Base-by-base conservation (phyloP, 2,888 invertebrate genomes). In the Phaonia tiefii region DNA sequence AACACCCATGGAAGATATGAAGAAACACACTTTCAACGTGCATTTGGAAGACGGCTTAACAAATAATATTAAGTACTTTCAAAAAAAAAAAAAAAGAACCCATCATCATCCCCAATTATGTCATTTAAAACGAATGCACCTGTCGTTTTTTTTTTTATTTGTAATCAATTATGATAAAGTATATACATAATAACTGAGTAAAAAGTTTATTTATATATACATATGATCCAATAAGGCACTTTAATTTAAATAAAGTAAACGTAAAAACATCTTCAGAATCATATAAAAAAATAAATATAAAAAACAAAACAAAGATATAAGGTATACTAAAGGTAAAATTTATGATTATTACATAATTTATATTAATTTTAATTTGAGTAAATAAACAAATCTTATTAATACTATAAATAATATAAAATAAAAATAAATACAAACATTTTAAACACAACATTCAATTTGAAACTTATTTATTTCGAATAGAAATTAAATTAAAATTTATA, bases 281-380 rank as follows among this genome's bases (percentile, higher is more conserved):
- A 67, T 51, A 69, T 69, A 73, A 54, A 44, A 69, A 44, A 65
- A 70, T 17, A 66, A 58, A 51, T 70, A 70, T 51, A 15, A 77
- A 54, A 76, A 73, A 70, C 44, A 66, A 10, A 67, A 72, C 42
- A 77, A 79, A 69, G 51, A 56, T 71, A 60, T 83, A 80, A 81
- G 79, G 75, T 83, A 84, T 82, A 80, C 79, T 83, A 80, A 84
- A 82, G 83, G 83, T 79, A 83, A 84, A 60, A 75, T 78, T 81
- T 75, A 81, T 74, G n/a, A 76, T 84, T 80, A 83, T 76, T 80
- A 83, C 80, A 82, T 84, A 84, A 83, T 84, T 83, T 84, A 83
- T 83, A 84, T 80, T 77, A 83, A 63, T 83, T 79, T 79, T 84
- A 80, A 76, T 79, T 83, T 65, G 71, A 80, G 80, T 65, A 77